Base-by-base conservation (phyloP, 2,888 invertebrate genomes). In the Torymus aiolomorphi region DNA sequence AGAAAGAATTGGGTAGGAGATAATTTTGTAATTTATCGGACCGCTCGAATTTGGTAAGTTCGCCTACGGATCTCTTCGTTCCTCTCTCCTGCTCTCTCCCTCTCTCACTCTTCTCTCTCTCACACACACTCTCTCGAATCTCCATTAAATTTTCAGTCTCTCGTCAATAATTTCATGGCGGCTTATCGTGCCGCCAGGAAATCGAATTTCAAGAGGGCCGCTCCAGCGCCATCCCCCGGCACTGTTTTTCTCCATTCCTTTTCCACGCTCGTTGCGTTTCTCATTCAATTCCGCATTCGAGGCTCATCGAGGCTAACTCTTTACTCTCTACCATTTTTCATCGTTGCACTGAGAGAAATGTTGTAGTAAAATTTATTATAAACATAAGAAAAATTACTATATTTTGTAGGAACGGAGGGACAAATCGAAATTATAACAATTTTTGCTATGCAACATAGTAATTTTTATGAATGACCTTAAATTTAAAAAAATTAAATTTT, bases 101-200 rank as follows among this genome's bases (percentile, higher is more conserved):
- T 70, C 51, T 16, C 71, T 57, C 0, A 13, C 14, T 31, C n/a
- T 51, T 14, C n/a, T n/a, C 52, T 49, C 65, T 2, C 24, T 14
- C n/a, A n/a, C n/a, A n/a, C n/a, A n/a, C 52, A 11, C 51, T 14
- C n/a, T n/a, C 54, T 49, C 65, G 18, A 8, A 31, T 65, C 76
- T 82, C 80, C 80, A 83, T 84, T 83, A 84, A 84, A 84, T 82
- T 84, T 83, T 82, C 83, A 83, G 81, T 75, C 78, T 82, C 83
- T 84, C 83, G 83, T 84, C 84, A 84, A 84, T 84, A 84, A 84
- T 84, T 84, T 84, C 81, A 76, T 82, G 78, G 82, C 80, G 82
- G 83, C 84, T 84, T 84, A 84, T 84, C 84, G 73, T 57, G 71
- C 75, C 73, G 67, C 80, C 63, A 78, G 84, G 78, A 83, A 84